phyloP scores from a whole-genome alignment of 2,888 invertebrate genomes.

The Macaria notata region DNA sequence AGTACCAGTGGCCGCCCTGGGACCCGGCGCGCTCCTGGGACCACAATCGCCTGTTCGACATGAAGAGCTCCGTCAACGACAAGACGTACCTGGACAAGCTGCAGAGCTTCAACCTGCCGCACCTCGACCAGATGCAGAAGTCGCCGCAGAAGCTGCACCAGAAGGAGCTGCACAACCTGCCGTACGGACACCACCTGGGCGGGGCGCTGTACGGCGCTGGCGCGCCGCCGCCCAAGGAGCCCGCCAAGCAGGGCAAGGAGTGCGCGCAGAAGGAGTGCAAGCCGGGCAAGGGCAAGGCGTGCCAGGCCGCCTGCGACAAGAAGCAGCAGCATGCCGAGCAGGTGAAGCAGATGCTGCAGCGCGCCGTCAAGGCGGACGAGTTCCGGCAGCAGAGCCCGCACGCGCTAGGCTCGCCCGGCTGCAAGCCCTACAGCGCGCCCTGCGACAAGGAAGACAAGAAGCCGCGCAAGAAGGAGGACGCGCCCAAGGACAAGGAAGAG shows the following conservation, averaged over 20 bases:
- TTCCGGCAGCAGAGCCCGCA: slow-evolving; percentile 70
- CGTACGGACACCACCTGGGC: slow-evolving; percentile 71
- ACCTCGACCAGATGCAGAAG: slow-evolving; percentile 82
- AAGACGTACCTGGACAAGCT: slow-evolving; percentile 84
- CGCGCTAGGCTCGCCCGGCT: slow-evolving; percentile 62
- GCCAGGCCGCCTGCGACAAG: slow-evolving; percentile 76
- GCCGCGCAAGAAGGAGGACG: slow-evolving; percentile 72
- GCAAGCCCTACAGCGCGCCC: slow-evolving; percentile 66
- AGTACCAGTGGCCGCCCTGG: slow-evolving; percentile 86
- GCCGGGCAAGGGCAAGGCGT: slow-evolving; percentile 66
- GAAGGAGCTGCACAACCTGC: slow-evolving; percentile 74
- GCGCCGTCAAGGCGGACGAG: slow-evolving; percentile 64
- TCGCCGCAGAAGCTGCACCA: slow-evolving; percentile 83
- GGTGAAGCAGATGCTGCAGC: slow-evolving; percentile 73
- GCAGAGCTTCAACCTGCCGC: slow-evolving; percentile 81
- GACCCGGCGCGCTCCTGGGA: slow-evolving; percentile 81
- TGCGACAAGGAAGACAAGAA: slow-evolving; percentile 76
- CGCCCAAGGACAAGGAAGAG: slow-evolving; percentile 72
- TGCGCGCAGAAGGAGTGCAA: slow-evolving; percentile 74
- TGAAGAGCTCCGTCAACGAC: slow-evolving; percentile 74
- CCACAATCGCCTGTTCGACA: slow-evolving; percentile 72
- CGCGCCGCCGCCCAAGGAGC: slow-evolving; percentile 53
- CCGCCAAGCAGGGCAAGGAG: slow-evolving; percentile 74
- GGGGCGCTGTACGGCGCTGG: slow-evolving; percentile 67
- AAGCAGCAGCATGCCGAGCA: slow-evolving; percentile 61